A percentile compares a stretch with the other conserved stretches of the same genome.
Evolutionary conservation across 2,113 vertebrate species (phyloP).

Genomic region (Hippolais icterina): DNA sequence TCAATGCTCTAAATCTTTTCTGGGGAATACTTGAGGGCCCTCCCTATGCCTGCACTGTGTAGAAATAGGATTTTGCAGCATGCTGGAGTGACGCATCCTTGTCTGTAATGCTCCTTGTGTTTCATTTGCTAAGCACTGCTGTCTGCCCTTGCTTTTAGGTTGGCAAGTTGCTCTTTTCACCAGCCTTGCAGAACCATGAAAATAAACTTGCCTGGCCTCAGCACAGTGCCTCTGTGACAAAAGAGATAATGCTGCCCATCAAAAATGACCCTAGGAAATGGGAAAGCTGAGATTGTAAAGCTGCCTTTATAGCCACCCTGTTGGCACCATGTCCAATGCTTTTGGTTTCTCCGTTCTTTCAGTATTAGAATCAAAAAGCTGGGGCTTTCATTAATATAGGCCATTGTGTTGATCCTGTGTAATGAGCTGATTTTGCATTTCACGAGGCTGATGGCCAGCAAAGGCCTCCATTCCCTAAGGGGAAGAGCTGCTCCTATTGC

Average conservation of each 20-base stretch:
- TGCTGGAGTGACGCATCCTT: not conserved
- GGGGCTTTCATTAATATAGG: not conserved
- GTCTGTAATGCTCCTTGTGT: not conserved
- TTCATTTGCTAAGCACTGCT: not conserved
- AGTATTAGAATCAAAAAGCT: not conserved
- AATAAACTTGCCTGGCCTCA: slow-evolving; percentile 32
- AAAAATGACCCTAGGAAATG: slow-evolving; percentile 44
- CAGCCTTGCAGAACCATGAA: slow-evolving; percentile 17
- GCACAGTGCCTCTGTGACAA: not conserved
- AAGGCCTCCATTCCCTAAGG: not conserved
- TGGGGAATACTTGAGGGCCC: not conserved
- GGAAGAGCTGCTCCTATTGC: not conserved
- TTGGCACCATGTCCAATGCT: not conserved
- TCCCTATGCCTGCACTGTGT: not conserved
- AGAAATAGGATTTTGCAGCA: not conserved
- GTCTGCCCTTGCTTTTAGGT: slow-evolving; percentile 19
- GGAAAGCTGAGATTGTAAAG: slow-evolving; percentile 37
- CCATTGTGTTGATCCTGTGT: not conserved
- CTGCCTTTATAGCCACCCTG: slow-evolving; percentile 15
- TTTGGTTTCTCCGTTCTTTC: not conserved
- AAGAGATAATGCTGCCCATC: slow-evolving; percentile 45
- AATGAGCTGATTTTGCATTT: not conserved
- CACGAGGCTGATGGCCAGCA: not conserved
- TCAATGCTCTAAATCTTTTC: not conserved
- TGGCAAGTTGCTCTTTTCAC: slow-evolving; percentile 14